Evolutionary conservation across 1,140 invertebrate species (phyloP), one percentile per base, ranked within the genome.

Genomic region (Tetranychus cinnabarinus): DNA sequence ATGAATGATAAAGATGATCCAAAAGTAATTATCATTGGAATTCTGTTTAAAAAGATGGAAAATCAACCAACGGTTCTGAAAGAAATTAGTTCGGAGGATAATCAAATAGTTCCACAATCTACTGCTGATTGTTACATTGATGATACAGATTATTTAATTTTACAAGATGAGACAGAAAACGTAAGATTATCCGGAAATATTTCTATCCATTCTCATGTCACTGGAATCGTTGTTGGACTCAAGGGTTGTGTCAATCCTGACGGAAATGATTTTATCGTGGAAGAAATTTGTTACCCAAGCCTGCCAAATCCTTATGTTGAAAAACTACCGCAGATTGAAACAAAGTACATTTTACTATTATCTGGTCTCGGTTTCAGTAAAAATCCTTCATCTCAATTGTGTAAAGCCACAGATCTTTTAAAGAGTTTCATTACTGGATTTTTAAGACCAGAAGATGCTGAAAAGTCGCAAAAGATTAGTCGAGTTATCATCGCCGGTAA

Each of bases 1-100:
- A 59, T 62, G 10, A 52, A 31, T 47, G 13, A 65, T 52, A 36
- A 34, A 56, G 13, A 2, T 55, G 81, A 80, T 66, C 76, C 78
- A 52, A 77, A 79, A 34, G 84, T 85, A 70, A 73, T 90, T 56
- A 77, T 95, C 45, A 42, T 10, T 42, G 91, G 91, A 37, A 95
- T 88, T 5, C 70, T 95, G 15, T 96, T 85, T 69, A 96, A 95
- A 73, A 79, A 88, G 68, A 91, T 95, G 76, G 79, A 82, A 70
- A 74, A 89, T 47, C 91, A 93, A 70, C 90, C 90, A 31, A 92
- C 85, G 65, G 87, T 96, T 69, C 72, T 97, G 36, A 88, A 86
- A 69, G 86, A 95, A 73, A 79, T 96, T 3, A 10, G 5, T 42
- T 31, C n/a, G 13, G 85, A 89, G 72, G 85, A 91, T 70, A 79